phyloP scores from a whole-genome alignment of 2,797 vertebrate genomes.

The Xenopus petersii region DNA sequence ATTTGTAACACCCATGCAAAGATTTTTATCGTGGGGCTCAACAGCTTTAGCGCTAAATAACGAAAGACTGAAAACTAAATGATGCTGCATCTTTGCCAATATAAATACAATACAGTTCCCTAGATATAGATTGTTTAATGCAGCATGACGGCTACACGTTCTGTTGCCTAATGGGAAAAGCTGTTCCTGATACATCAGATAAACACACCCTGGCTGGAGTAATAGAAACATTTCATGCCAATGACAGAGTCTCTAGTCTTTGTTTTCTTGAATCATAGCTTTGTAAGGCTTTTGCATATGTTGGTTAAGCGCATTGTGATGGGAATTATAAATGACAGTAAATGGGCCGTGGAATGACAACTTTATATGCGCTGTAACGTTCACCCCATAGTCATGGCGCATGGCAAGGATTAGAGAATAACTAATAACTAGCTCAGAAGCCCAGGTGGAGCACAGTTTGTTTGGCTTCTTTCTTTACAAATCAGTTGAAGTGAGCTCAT shows the following conservation, averaged over 20 bases:
- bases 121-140: background rate
- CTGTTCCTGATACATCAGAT: background rate
- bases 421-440: background rate
- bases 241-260: constrained; percentile 12
- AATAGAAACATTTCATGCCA: background rate
- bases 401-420: constrained; percentile 7
- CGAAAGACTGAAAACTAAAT: too few relatives aligned
- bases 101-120: too few relatives aligned
- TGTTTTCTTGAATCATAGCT: constrained; percentile 24
- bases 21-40: too few relatives aligned
- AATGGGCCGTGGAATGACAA: constrained; percentile 27
- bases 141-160: background rate
- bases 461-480: background rate
- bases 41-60: too few relatives aligned
- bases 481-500: too few relatives aligned
- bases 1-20: too few relatives aligned
- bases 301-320: background rate
- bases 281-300: constrained; percentile 34
- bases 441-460: background rate
- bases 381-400: background rate
- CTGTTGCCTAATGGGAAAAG: background rate
- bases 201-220: too few relatives aligned
- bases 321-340: constrained; percentile 25
- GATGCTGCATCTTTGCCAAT: too few relatives aligned
- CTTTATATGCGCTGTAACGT: constrained; percentile 10